Percentiles rank a stretch among this genome's conserved stretches.
phyloP scores from a whole-genome alignment of 1,140 invertebrate species.

The Drosophila kohkoa region DNA sequence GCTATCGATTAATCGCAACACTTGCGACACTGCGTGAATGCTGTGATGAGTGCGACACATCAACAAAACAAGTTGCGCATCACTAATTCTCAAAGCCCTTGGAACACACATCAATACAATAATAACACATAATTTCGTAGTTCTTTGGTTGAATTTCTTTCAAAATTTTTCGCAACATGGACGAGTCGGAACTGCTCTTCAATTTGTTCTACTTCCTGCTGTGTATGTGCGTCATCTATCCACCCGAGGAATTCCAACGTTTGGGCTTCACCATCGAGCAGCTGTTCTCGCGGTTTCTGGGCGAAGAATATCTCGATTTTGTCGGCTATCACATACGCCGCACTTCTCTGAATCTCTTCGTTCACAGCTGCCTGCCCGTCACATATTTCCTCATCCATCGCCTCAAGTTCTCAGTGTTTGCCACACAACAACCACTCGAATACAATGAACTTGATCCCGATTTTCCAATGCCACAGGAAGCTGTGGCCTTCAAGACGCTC shows the following conservation, averaged over 20 bases:
- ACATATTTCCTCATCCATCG: slow-evolving; percentile 88
- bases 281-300: slow-evolving; percentile 88
- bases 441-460: slow-evolving; percentile 83
- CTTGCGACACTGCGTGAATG: slow-evolving; percentile 16
- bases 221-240: slow-evolving; percentile 90
- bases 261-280: slow-evolving; percentile 90
- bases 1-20: slow-evolving; percentile 18
- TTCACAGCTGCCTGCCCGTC: slow-evolving; percentile 89
- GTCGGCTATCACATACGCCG: slow-evolving; percentile 90
- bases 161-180: slow-evolving; percentile 80
- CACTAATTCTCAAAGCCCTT: slow-evolving; percentile 28
- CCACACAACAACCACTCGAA: slow-evolving; percentile 72
- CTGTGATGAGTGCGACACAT: slow-evolving; percentile 19
- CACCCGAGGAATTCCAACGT: slow-evolving; percentile 90
- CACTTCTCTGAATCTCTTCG: slow-evolving; percentile 88
- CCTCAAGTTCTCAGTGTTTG: slow-evolving; percentile 85
- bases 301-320: slow-evolving; percentile 89
- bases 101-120: slow-evolving; percentile 4
- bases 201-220: slow-evolving; percentile 90
- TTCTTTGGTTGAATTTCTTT: slow-evolving; percentile 30
- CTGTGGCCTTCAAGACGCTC: slow-evolving; percentile 84
- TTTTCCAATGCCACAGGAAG: slow-evolving; percentile 79
- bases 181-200: slow-evolving; percentile 86
- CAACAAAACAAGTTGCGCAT: slow-evolving; percentile 39
- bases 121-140: slow-evolving; percentile 19